Evolutionary conservation across 2,797 vertebrate species (phyloP), one percentile per base, ranked within the genome.

Genomic region (Vipera ursinii): DNA sequence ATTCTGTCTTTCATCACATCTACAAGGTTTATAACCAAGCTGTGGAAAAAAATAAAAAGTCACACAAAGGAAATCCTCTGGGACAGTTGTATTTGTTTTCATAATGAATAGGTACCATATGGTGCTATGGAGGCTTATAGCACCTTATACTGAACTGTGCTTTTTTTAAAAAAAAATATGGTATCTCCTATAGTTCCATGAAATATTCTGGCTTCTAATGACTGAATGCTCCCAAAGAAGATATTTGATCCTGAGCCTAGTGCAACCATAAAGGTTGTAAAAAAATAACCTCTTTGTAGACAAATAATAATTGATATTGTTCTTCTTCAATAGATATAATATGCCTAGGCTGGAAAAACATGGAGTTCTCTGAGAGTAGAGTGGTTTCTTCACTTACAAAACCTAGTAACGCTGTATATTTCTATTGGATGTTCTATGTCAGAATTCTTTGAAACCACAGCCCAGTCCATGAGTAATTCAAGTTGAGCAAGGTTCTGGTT

Each of bases 1-100:
- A 97, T 96, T 96, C 97, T 97, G 89, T 98, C 98, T 90, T 94
- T 98, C 98, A 98, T 99, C 94, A 99, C 98, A 44, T 98, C 98
- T 61, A 98, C 98, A 1, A 99, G 97, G 95, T 98, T 98, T 95
- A 99, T 98, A 87, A 98, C 95, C 93, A 98, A 97, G 93, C 99
- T 99, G 96, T 17, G 95, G 95, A 56, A 61, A 91, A 89, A 87
- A 57, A 82, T 26, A 87, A 78, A 6, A 90, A 59, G 2, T 44
- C 57, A 78, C 28, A 87, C 14, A 92, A 86, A 92, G 12, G 24
- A 89, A 55, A 28, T 4, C 28, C 15, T 28, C 15, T 60, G 13
- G 9, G 48, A 61, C 20, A 22, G 4, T 7, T 5, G 0, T 73
- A 73, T 78, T 60, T 61, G 38, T 32, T 53, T 53, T 91, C 78